Percentiles rank a stretch among this genome's conserved stretches.
Evolutionary conservation across 1,140 invertebrate genomes (phyloP).

Genomic region (Ceratina japonica): DNA sequence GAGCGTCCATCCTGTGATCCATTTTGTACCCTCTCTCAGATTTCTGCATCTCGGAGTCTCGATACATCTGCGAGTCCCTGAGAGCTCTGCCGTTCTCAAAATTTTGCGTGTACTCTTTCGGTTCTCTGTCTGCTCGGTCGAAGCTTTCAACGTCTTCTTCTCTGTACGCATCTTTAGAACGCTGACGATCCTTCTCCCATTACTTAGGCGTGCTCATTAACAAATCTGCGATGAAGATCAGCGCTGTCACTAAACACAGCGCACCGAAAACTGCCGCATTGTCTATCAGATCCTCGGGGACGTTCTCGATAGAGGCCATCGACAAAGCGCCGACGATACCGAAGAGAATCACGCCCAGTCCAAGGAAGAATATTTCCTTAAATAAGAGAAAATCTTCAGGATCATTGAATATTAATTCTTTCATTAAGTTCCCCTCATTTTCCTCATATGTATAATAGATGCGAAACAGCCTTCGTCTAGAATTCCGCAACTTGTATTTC

Average conservation of each 20-base stretch:
- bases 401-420: conserved; percentile 14
- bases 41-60: conserved; percentile 48
- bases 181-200: conserved; percentile 16
- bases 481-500: not conserved
- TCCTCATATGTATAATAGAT: not conserved
- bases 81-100: conserved; percentile 60
- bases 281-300: conserved; percentile 83
- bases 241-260: conserved; percentile 84
- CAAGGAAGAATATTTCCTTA: conserved; percentile 84
- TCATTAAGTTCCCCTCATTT: not conserved
- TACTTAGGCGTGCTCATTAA: conserved; percentile 69
- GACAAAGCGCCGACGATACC: conserved; percentile 84
- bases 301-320: conserved; percentile 85
- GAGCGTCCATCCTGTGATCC: conserved; percentile 46
- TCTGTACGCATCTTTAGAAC: conserved; percentile 13
- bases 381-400: conserved; percentile 29
- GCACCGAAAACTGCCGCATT: conserved; percentile 86
- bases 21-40: conserved; percentile 18
- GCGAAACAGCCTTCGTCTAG: not conserved
- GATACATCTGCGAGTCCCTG: conserved; percentile 56
- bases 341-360: conserved; percentile 85
- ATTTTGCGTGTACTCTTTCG: conserved; percentile 69
- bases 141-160: conserved; percentile 56
- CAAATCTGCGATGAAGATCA: conserved; percentile 84
- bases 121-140: conserved; percentile 62